Base-by-base conservation (phyloP, 1,140 invertebrate genomes). In the Scaptomyza hsui region DNA sequence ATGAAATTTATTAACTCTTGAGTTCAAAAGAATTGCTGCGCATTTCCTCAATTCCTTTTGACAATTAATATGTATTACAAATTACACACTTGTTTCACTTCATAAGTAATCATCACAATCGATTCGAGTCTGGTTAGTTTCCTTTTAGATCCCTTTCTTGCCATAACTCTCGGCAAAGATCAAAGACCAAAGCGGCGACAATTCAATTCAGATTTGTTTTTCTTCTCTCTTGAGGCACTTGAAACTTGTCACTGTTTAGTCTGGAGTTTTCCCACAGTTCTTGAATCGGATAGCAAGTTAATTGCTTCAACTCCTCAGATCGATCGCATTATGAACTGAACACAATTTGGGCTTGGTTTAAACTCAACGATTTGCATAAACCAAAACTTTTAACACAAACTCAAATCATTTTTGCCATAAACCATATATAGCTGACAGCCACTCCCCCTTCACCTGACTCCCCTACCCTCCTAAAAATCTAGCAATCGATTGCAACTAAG, bases 11-110 rank as follows among this genome's bases (percentile, higher is more conserved):
- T 86, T 82, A 82, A 78, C 75, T 72, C 74, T 60, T 60, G 65
- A 88, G 78, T 88, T 86, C 82, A 86, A 86, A 86, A 86, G 81
- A 71, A 81, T 81, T 71, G 82, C 78, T 75, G 71, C 47, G 62
- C 65, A 78, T 72, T 86, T 88, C 81, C 81, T 88, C 78, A 75
- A 88, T 86, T 82, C 74, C 64, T 62, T 29, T 74, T 82, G 82
- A 88, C 82, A 86, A 78, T 86, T 79, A 80, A 86, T 88, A 75
- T 88, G 56, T 74, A 68, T 60, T 69, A 61, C 63, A 71, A 72
- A 77, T 78, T 51, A 56, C 12, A 12, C 32, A 37, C 61, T 49
- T 75, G 71, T 63, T 61, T 74, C 59, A 76, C 53, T 64, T 73
- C 74, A 64, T 47, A 69, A 59, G 44, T 67, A 59, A 68, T 77